Evolutionary conservation across 2,113 vertebrate species (phyloP), one percentile per base, ranked within the genome.

Genomic region (Etia nguti): DNA sequence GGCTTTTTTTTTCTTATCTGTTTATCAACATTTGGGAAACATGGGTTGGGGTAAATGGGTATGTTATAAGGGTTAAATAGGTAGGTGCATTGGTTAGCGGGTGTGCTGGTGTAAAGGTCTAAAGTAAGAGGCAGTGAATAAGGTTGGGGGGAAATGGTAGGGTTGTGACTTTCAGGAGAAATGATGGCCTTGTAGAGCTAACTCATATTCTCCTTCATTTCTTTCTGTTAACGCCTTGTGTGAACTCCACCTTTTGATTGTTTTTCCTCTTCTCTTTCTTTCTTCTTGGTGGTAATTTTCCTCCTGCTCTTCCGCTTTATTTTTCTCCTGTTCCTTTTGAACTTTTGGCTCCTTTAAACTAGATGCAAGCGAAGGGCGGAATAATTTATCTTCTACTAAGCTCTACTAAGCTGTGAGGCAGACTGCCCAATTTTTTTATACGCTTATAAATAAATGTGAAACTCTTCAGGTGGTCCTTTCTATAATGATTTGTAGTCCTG

Each of bases 251-350:
- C 5, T 75, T 48, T 46, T 75, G 18, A 48, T 48, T 75, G 2
- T 75, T 16, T 29, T 48, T 48, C 15, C 9, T 29, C 15, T 75
- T 68, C 38, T 73, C 38, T 73, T 46, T 43, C 22, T 16, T 70
- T 73, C 38, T 65, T 65, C 34, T 73, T 46, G 68, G 3, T 26
- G 22, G 24, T 46, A 46, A 46, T 73, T 73, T 46, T n/a, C 65
- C n/a, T 26, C 13, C 15, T 43, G n/a, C 65, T 4, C 38, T 26
- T 73, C n/a, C 9, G 22, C 68, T 46, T 73, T 73, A 48, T 73
- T 73, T 73, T 73, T 46, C 41, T 46, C 68, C n/a, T 46, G 41
- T 29, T 46, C 68, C 68, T 18, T 73, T 29, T 48, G 43, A 75
- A 48, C 16, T 48, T 48, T 50, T 48, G 41, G 43, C 43, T 50